A percentile compares a stretch with the other conserved stretches of the same genome.
phyloP scores from a whole-genome alignment of 2,113 vertebrate genomes.

The Trogon surrucura region DNA sequence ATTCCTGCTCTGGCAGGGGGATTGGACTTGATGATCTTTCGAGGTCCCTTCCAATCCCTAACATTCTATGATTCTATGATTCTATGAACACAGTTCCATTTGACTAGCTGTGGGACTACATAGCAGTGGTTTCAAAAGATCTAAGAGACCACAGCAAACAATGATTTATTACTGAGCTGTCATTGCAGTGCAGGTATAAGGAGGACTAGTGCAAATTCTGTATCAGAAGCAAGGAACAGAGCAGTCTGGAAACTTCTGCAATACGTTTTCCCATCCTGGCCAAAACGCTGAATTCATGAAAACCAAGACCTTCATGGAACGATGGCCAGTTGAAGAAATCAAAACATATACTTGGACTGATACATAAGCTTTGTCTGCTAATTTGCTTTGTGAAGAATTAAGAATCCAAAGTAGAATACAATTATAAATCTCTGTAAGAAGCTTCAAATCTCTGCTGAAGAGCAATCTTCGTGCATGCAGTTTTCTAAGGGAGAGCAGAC shows the following conservation, averaged over 20 bases:
- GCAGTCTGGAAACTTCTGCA: neutral
- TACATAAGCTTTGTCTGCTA: neutral
- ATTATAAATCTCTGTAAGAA: neutral
- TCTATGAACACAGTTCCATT: neutral
- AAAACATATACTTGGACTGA: neutral
- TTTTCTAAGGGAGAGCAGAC: neutral
- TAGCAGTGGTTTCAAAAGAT: neutral
- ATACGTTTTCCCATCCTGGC: neutral
- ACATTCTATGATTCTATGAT: no score
- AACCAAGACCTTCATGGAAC: neutral
- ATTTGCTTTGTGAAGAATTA: neutral
- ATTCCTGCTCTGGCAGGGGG: no score
- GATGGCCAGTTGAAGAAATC: neutral
- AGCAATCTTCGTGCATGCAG: neutral
- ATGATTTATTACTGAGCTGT: neutral
- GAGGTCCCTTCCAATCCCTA: no score
- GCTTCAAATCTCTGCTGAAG: neutral
- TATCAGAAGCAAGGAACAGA: neutral
- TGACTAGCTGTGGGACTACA: neutral
- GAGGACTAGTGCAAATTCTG: neutral
- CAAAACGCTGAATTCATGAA: neutral
- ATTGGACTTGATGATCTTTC: no score
- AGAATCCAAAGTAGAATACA: neutral
- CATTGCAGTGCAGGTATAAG: neutral
- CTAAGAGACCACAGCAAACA: neutral